Percentiles rank a stretch among this genome's conserved stretches.
phyloP scores from a whole-genome alignment of 1,140 invertebrate genomes.

The Manduca sexta region DNA sequence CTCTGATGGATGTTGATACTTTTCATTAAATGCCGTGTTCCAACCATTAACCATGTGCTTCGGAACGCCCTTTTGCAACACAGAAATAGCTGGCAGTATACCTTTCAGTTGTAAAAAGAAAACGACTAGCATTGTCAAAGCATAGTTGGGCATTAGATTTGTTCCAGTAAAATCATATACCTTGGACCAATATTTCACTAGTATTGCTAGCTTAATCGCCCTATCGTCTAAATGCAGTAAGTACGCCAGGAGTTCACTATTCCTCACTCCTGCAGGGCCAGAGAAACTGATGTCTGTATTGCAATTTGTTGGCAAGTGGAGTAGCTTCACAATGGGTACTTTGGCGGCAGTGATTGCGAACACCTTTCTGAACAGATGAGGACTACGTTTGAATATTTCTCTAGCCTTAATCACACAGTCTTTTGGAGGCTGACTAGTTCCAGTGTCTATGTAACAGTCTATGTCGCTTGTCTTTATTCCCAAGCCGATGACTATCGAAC shows the following conservation, averaged over 20 bases:
- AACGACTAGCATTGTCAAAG: conserved; percentile 74
- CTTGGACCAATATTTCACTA: conserved; percentile 81
- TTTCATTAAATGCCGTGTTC: conserved; percentile 33
- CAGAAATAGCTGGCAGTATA: conserved; percentile 34
- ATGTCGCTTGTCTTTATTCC: conserved; percentile 78
- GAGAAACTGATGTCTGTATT: conserved; percentile 81
- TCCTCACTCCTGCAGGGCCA: conserved; percentile 75
- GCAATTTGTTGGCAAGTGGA: conserved; percentile 69
- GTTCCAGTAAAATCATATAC: conserved; percentile 69
- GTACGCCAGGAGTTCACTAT: conserved; percentile 76
- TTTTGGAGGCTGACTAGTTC: conserved; percentile 3
- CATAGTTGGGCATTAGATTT: conserved; percentile 74
- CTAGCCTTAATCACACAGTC: conserved; percentile 44
- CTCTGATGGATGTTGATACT: background rate
- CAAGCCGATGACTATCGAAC: conserved; percentile 78
- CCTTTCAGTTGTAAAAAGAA: conserved; percentile 77
- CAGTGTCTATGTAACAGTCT: conserved; percentile 75
- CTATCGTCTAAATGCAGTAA: conserved; percentile 71
- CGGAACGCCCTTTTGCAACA: conserved; percentile 23
- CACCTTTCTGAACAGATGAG: conserved; percentile 65
- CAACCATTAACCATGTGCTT: conserved; percentile 31
- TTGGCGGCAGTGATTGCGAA: conserved; percentile 75
- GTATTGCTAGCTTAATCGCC: conserved; percentile 72
- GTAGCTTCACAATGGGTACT: conserved; percentile 80
- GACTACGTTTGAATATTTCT: conserved; percentile 45